phyloP scores from a whole-genome alignment of 2,113 vertebrate genomes.

The Misgurnus mizolepis region DNA sequence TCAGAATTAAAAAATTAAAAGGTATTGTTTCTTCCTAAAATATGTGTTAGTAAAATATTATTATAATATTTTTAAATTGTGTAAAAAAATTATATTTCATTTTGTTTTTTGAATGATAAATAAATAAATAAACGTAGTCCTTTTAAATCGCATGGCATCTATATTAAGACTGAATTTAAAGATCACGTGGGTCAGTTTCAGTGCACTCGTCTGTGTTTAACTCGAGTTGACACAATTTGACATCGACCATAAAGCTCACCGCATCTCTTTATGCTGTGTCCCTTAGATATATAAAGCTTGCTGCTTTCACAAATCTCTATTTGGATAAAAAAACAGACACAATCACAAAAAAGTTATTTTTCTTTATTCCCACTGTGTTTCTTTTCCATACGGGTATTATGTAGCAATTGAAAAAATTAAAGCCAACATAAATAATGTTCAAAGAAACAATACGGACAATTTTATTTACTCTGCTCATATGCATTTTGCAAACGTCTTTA shows the following conservation, averaged over 20 bases:
- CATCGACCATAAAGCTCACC: slow-evolving; percentile 63
- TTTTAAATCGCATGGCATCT: slow-evolving; percentile 59
- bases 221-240: slow-evolving; percentile 79
- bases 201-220: slow-evolving; percentile 75
- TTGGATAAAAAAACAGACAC: neutral
- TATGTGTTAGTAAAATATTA: too few species aligned
- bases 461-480: too few species aligned
- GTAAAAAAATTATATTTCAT: too few species aligned
- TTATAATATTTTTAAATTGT: too few species aligned
- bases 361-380: neutral
- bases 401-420: neutral
- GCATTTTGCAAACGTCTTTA: neutral
- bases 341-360: neutral
- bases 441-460: neutral
- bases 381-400: neutral
- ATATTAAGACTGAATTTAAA: slow-evolving; percentile 57
- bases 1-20: too few species aligned
- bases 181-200: slow-evolving; percentile 55
- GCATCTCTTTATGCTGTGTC: slow-evolving; percentile 64
- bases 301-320: slow-evolving; percentile 18
- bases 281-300: slow-evolving; percentile 27
- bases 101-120: too few species aligned
- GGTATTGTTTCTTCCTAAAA: too few species aligned
- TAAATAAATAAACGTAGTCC: neutral
- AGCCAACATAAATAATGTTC: neutral